phyloP scores from a whole-genome alignment of 2,888 invertebrate genomes.

The Eilema depressum region DNA sequence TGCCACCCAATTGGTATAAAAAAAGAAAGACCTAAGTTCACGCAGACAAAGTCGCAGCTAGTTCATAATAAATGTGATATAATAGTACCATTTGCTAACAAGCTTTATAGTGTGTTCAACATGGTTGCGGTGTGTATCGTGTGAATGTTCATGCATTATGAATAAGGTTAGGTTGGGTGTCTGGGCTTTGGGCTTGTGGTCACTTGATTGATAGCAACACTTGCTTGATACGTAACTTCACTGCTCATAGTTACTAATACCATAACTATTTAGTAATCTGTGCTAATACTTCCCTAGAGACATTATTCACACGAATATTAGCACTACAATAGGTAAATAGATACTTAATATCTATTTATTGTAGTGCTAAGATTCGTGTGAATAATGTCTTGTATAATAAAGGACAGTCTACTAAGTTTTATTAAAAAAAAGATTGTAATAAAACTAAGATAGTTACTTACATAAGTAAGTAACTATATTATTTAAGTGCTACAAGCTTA shows the following conservation, averaged over 20 bases:
- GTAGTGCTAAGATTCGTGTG: no score
- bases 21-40: not conserved
- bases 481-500: no score
- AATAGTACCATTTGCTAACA: slow-evolving; percentile 14
- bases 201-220: slow-evolving; percentile 69
- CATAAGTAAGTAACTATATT: no score
- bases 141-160: slow-evolving; percentile 71
- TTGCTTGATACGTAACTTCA: not conserved
- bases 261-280: no score
- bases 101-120: slow-evolving; percentile 46
- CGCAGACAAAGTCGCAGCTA: not conserved
- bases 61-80: slow-evolving; percentile 1
- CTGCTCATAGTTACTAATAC: not conserved
- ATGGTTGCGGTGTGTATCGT: slow-evolving; percentile 42
- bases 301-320: not conserved
- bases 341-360: no score
- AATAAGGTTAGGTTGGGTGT: slow-evolving; percentile 58
- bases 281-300: not conserved
- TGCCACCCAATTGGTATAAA: no score
- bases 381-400: no score
- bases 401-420: no score
- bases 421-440: no score
- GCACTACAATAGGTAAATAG: no score
- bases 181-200: slow-evolving; percentile 45
- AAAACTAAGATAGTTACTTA: no score